These are phyloP conservation scores for Polypedilum vanderplanki DNA, from an alignment of 1,140 invertebrate species.

Conservation along the genomic window DNA sequence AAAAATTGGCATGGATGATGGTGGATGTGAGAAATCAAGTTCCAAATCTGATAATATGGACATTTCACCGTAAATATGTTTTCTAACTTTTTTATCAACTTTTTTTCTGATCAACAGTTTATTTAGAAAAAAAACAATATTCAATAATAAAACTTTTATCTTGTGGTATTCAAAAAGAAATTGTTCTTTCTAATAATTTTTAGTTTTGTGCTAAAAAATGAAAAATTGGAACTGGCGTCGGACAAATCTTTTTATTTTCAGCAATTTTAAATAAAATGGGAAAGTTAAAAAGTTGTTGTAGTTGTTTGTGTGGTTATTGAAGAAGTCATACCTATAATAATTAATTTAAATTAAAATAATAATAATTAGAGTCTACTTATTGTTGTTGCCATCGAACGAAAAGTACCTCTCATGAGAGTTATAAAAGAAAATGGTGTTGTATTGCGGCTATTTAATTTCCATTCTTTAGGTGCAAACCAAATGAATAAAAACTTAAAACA, in stretches of 20 bases:
- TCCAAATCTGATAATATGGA: constrained; percentile 53
- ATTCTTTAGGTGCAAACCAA: neutral
- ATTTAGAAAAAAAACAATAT: too few relatives aligned
- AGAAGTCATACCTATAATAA: neutral
- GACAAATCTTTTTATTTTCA: neutral
- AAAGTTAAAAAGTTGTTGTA: neutral
- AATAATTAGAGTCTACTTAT: neutral
- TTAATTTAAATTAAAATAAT: neutral
- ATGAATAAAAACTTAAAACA: neutral
- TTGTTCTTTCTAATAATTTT: too few relatives aligned
- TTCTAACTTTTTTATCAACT: neutral
- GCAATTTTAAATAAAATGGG: neutral
- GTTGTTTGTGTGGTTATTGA: neutral
- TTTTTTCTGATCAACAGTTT: too few relatives aligned
- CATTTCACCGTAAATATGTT: constrained; percentile 43
- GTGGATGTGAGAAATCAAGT: constrained; percentile 35
- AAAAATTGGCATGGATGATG: constrained; percentile 43
- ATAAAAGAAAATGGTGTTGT: neutral
- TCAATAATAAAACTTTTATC: too few relatives aligned
- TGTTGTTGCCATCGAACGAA: neutral
- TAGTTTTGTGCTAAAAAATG: too few relatives aligned
- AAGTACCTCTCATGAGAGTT: neutral
- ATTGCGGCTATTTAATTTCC: neutral
- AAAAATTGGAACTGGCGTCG: neutral
- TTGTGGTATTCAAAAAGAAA: too few relatives aligned